Evolutionary conservation across 1,140 invertebrate species (phyloP), one percentile per base, ranked within the genome.

Genomic region (Gerris buenoi): DNA sequence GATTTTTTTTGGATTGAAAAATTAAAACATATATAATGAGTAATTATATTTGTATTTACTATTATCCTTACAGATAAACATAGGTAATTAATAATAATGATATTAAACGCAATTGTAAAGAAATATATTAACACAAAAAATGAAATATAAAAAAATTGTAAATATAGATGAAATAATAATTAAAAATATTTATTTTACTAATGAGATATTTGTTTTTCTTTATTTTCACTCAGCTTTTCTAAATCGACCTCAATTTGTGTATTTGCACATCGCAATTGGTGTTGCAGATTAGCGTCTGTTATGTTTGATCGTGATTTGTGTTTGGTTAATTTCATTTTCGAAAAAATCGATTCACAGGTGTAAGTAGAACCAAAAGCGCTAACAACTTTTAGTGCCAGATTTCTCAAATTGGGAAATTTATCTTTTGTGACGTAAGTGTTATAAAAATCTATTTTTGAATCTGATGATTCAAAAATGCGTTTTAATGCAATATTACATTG

Each of bases 261-360:
- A 10, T 10, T 13, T 56, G 46, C 10, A 10, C 10, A n/a, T 10
- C 10, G n/a, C 46, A 56, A 56, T 13, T 13, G 10, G n/a, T 56
- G 10, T 10, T 67, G 23, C 28, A 67, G 29, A 62, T 67, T 58
- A 25, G 61, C 66, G 27, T 67, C 66, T 5, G 58, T 25, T 57
- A 67, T 62, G 14, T 22, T 18, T 27, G 66, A 62, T 65, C 64
- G 61, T 27, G 61, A 68, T 63, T 68, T 65, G n/a, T 56, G 58
- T 57, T 65, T 68, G 46, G 65, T 33, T 63, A 2, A 68, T 22
- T 68, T 68, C 63, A 68, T 64, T 66, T 65, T 68, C 27, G 68
- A 68, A 68, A 68, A 68, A 27, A 26, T 65, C 46, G 27, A 59
- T 27, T 68, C 60, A 68, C 27, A 68, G 3, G 25, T 25, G 22